These are phyloP conservation scores for Sparus aurata DNA, from an alignment of 2,797 vertebrate genomes.

Conservation along the genomic window DNA sequence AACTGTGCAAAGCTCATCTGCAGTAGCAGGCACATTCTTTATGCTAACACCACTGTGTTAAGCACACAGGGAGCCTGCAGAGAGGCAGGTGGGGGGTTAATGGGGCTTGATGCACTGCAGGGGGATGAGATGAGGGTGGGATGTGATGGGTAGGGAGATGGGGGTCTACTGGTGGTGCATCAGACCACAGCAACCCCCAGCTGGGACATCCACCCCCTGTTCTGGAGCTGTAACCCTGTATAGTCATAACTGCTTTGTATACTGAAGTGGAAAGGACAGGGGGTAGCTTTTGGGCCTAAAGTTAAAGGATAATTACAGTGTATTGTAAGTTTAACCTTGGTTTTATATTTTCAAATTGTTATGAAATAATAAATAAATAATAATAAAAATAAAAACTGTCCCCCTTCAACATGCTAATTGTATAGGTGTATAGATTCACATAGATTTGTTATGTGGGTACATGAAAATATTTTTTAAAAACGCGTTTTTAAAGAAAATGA, in stretches of 20 bases:
- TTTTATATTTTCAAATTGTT: background rate
- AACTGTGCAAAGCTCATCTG: constrained; percentile 87
- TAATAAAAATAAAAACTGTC: too few species aligned
- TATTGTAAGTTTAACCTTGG: background rate
- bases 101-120: constrained; percentile 78
- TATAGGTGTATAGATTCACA: background rate
- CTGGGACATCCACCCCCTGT: constrained; percentile 41
- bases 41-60: constrained; percentile 81
- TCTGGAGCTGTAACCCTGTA: constrained; percentile 15
- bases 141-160: constrained; percentile 49
- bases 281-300: background rate
- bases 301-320: background rate
- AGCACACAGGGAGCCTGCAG: constrained; percentile 81
- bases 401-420: background rate
- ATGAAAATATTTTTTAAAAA: too few species aligned
- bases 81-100: constrained; percentile 83
- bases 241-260: constrained; percentile 10
- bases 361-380: too few species aligned
- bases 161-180: constrained; percentile 46
- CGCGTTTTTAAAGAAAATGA: background rate
- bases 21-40: constrained; percentile 81
- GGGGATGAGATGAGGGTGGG: constrained; percentile 54
- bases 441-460: background rate
- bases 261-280: background rate
- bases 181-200: constrained; percentile 58